These are phyloP conservation scores for Gymnodraco acuticeps DNA, from an alignment of 2,797 vertebrate genomes.

Conservation along the genomic window DNA sequence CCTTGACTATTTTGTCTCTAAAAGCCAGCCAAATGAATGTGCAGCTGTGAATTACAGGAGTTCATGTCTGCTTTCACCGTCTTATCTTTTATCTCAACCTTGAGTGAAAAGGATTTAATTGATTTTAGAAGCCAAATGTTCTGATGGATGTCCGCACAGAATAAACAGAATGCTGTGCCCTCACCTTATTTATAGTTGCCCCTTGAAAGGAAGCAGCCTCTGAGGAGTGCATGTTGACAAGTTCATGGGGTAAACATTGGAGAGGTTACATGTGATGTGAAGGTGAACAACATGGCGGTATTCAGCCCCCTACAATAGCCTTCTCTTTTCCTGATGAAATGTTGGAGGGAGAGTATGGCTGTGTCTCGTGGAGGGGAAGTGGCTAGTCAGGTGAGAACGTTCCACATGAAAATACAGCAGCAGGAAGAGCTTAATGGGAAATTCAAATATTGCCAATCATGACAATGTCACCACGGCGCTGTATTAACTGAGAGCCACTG, in stretches of 20 bases:
- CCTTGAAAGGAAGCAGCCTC: slow-evolving; percentile 37
- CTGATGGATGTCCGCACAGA: slow-evolving; percentile 51
- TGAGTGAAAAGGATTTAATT: slow-evolving; percentile 72
- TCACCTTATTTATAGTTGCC: slow-evolving; percentile 54
- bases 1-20: slow-evolving; percentile 74
- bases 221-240: slow-evolving; percentile 39
- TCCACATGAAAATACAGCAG: slow-evolving; percentile 77
- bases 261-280: slow-evolving; percentile 52
- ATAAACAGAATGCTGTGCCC: slow-evolving; percentile 40
- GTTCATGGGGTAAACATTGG: slow-evolving; percentile 58
- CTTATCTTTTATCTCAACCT: slow-evolving; percentile 61
- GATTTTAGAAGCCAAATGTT: slow-evolving; percentile 68
- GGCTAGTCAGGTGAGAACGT: slow-evolving; percentile 60
- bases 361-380: slow-evolving; percentile 54
- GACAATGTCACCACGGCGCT: slow-evolving; percentile 70
- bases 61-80: slow-evolving; percentile 80
- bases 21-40: slow-evolving; percentile 75
- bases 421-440: slow-evolving; percentile 72
- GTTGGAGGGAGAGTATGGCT: slow-evolving; percentile 30
- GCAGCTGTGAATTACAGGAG: slow-evolving; percentile 56
- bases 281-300: slow-evolving; percentile 59
- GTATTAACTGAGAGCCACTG: slow-evolving; percentile 77
- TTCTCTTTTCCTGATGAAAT: slow-evolving; percentile 41
- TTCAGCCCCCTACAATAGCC: slow-evolving; percentile 43
- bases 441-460: slow-evolving; percentile 78